Conservation (phyloP, 2,888 invertebrate species). For the Hypsopygia costalis region DNA sequence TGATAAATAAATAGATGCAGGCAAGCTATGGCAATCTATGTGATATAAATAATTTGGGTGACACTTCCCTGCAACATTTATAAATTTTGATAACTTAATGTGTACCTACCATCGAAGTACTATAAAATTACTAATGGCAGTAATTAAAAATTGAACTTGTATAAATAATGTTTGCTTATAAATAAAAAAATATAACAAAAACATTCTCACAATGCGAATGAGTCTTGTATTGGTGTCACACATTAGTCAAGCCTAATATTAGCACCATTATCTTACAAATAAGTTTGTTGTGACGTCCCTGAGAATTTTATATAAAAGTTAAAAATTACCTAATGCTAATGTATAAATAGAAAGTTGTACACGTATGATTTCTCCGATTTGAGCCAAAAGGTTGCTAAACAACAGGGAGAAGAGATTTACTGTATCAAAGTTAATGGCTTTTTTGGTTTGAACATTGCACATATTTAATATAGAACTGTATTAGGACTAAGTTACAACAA, state of each 20-base stretch:
- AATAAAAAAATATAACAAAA: conserved; percentile 76
- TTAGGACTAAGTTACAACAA: conserved; percentile 54
- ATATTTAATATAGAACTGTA: conserved; percentile 66
- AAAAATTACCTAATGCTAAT: conserved; percentile 77
- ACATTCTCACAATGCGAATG: conserved; percentile 73
- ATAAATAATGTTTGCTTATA: conserved; percentile 76
- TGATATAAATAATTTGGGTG: conserved; percentile 70
- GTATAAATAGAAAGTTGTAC: conserved; percentile 73
- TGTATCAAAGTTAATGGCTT: conserved; percentile 72
- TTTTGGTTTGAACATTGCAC: conserved; percentile 80
- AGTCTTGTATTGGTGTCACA: conserved; percentile 79
- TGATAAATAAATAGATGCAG: conserved; percentile 76
- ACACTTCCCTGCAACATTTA: conserved; percentile 73
- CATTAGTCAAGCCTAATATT: conserved; percentile 77
- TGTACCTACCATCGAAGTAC: conserved; percentile 55
- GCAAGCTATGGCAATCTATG: conserved; percentile 77
- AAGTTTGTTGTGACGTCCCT: conserved; percentile 77
- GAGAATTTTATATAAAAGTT: conserved; percentile 78
- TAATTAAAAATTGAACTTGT: conserved; percentile 68
- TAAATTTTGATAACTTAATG: conserved; percentile 51
- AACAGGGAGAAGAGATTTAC: conserved; percentile 60
- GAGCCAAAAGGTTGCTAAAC: conserved; percentile 65
- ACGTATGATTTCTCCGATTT: conserved; percentile 71
- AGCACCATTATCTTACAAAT: conserved; percentile 78
- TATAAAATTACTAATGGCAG: conserved; percentile 75